phyloP scores from a whole-genome alignment of 2,113 vertebrate genomes.

The Mirza zaza region DNA sequence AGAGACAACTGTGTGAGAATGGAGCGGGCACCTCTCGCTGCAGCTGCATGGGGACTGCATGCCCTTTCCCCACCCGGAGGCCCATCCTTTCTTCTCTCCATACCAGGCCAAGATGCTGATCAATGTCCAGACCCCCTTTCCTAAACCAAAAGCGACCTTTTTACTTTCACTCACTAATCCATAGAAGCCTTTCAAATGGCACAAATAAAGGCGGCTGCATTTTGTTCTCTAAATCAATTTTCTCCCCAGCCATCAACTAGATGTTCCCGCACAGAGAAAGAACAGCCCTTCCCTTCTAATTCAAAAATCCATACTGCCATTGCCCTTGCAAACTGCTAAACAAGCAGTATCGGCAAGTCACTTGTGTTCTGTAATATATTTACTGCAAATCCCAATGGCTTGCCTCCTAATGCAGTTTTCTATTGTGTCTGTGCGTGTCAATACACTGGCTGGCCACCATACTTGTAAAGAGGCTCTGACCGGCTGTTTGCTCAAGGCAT shows the following conservation, averaged over 20 bases:
- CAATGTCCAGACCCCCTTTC: conserved; percentile 65
- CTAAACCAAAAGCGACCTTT: conserved; percentile 76
- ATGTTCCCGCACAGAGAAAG: conserved; percentile 85
- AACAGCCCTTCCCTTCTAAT: conserved; percentile 87
- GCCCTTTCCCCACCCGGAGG: background rate
- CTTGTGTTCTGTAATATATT: conserved; percentile 89
- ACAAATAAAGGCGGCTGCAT: conserved; percentile 80
- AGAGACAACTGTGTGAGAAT: background rate
- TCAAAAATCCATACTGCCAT: conserved; percentile 89
- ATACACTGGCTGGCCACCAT: conserved; percentile 83
- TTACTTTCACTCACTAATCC: conserved; percentile 82
- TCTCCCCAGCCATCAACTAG: conserved; percentile 84
- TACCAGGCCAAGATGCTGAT: conserved; percentile 68
- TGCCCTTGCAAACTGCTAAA: conserved; percentile 91
- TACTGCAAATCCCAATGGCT: conserved; percentile 86
- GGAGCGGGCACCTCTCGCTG: background rate
- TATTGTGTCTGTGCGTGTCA: conserved; percentile 83
- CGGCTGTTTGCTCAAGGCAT: conserved; percentile 78
- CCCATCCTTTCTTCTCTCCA: conserved; percentile 49
- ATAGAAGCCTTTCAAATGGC: conserved; percentile 81
- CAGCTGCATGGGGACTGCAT: background rate
- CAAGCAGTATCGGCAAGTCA: conserved; percentile 90
- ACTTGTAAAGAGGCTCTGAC: conserved; percentile 80
- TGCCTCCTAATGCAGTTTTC: conserved; percentile 84
- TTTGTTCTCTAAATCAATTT: conserved; percentile 87